Conservation (phyloP, 2,113 vertebrate species). For the Anhinga anhinga region DNA sequence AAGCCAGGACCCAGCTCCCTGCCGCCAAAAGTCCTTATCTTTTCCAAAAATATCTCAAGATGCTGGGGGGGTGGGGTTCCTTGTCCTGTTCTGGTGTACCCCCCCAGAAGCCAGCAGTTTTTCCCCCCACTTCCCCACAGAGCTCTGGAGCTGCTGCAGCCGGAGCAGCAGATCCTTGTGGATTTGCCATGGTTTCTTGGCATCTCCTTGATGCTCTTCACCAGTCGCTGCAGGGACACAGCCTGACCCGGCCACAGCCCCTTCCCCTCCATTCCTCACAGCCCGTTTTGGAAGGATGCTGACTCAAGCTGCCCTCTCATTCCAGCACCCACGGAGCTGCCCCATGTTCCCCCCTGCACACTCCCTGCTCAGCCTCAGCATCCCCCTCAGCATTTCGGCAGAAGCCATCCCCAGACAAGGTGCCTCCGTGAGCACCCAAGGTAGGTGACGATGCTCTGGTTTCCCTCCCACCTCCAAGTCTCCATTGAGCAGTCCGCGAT, state of each 20-base stretch:
- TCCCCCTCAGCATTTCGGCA: not conserved
- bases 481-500: not conserved
- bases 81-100: not conserved
- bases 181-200: not conserved
- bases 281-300: not conserved
- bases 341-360: accelerated
- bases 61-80: too few relatives aligned
- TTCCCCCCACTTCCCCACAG: not conserved
- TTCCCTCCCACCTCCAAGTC: not conserved
- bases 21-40: not conserved
- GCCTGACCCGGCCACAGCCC: not conserved
- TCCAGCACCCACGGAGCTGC: not conserved
- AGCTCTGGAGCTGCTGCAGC: not conserved
- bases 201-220: not conserved
- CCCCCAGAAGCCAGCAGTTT: not conserved
- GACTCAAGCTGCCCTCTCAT: not conserved
- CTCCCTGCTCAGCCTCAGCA: accelerated
- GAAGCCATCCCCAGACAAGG: not conserved
- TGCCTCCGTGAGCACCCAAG: not conserved
- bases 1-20: not conserved
- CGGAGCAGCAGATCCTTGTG: not conserved
- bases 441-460: not conserved
- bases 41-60: not conserved
- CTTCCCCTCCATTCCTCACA: not conserved
- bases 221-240: not conserved